Base-by-base conservation (phyloP, 2,797 vertebrate genomes). In the Pogoniulus pusillus region DNA sequence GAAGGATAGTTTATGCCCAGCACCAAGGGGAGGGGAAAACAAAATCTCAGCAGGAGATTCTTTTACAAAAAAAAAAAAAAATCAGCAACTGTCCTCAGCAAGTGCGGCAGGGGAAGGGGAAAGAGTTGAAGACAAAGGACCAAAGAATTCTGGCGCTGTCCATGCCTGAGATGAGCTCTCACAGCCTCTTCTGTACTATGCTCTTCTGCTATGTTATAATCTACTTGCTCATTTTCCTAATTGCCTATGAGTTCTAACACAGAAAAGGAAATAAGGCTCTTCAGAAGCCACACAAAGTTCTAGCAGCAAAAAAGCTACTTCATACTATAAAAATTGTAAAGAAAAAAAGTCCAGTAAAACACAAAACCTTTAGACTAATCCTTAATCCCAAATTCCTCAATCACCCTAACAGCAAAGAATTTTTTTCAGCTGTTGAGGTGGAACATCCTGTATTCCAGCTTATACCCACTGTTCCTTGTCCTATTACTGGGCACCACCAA, bases 1-100 rank as follows among this genome's bases (percentile, higher is more conserved):
- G 68, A 63, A 77, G 82, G 32, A 93, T n/a, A 16, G 68, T 91
- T 91, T 83, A 87, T 49, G 87, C 95, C 84, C 87, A 85, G 82
- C 77, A 93, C 71, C 64, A 77, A 80, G 49, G 55, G 30, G 47
- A 35, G 57, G 37, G 32, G 37, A 6, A 1, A n/a, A 54, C 6
- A 41, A 72, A 66, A 43, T 68, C 69, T 90, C 90, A 85, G 86
- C 78, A 95, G 77, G 77, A 84, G 43, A 91, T 24, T 70, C 68
- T 89, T 55, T 10, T 23, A 47, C 22, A 2, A 29, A 47, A 57
- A 63, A 68, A 85, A 69, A 51, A 7, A 54, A 45, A 49, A 58
- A 69, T 19, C 70, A 87, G 73, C 70, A 81, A 81, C 59, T 73
- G 68, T 69, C 72, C 70, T 82, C 27, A 71, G 27, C 71, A 91